phyloP scores from a whole-genome alignment of 2,888 invertebrate genomes.

The Meteorus colon region DNA sequence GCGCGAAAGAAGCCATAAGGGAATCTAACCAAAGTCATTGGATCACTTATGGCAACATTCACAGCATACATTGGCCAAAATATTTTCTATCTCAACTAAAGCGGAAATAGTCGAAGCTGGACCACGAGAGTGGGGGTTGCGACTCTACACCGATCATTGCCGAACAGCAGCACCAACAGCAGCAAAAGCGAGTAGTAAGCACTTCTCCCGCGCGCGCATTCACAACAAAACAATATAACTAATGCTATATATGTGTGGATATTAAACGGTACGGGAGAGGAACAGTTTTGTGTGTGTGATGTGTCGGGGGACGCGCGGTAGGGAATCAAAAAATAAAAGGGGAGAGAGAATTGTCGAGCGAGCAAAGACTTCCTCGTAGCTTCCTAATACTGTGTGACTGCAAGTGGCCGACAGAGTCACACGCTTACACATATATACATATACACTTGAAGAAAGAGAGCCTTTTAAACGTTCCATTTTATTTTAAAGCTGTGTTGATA shows the following conservation, averaged over 20 bases:
- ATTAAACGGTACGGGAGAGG: conserved; percentile 23
- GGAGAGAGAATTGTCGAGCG: conserved; percentile 52
- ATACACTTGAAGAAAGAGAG: background rate
- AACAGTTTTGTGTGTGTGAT: conserved; percentile 22
- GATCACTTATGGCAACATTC: conserved; percentile 43
- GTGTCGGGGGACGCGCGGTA: conserved; percentile 39
- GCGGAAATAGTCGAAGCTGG: conserved; percentile 66
- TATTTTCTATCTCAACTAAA: conserved; percentile 56
- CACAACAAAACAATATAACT: background rate
- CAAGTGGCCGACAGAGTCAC: conserved; percentile 4
- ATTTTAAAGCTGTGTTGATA: background rate
- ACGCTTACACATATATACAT: background rate
- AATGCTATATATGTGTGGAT: background rate
- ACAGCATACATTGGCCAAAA: conserved; percentile 27
- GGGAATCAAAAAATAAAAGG: conserved; percentile 42
- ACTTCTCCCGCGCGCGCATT: conserved; percentile 5
- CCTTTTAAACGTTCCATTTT: background rate
- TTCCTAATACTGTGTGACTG: conserved; percentile 57
- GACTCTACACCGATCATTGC: conserved; percentile 22
- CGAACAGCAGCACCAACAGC: conserved; percentile 41
- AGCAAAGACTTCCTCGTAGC: conserved; percentile 64
- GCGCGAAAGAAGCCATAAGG: conserved; percentile 43
- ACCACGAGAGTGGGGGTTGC: conserved; percentile 42
- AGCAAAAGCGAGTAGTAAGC: conserved; percentile 21
- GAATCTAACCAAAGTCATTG: conserved; percentile 55